Evolutionary conservation across 2,888 invertebrate species (phyloP).

Genomic region (Cinara cedri): DNA sequence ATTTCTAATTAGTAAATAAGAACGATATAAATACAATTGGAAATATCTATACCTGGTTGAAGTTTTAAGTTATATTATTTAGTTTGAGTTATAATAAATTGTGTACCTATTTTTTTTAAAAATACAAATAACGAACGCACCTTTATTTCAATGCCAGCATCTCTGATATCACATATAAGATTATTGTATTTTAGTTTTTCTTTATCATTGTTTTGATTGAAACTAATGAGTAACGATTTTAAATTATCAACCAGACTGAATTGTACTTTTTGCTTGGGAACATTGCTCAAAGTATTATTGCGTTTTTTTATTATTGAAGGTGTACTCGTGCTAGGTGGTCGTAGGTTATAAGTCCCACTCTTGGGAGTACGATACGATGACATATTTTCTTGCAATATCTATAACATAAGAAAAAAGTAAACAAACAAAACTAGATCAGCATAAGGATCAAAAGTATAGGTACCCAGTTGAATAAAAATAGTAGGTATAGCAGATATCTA

Average conservation of each 20-base stretch:
- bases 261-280: constrained; percentile 63
- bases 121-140: constrained; percentile 60
- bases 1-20: no score
- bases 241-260: constrained; percentile 67
- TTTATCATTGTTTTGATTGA: constrained; percentile 63
- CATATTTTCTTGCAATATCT: constrained; percentile 18
- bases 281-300: not conserved
- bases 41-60: not conserved
- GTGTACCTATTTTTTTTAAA: no score
- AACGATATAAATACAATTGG: not conserved
- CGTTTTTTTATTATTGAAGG: constrained; percentile 56
- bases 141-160: constrained; percentile 64
- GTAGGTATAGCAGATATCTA: no score
- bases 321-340: constrained; percentile 36
- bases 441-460: no score
- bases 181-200: constrained; percentile 66
- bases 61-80: no score
- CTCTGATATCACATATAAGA: constrained; percentile 66
- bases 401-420: no score
- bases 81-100: no score
- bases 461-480: no score
- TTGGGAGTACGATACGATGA: constrained; percentile 45
- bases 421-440: no score
- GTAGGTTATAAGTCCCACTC: constrained; percentile 17
- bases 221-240: constrained; percentile 63